Conservation (phyloP, 2,797 vertebrate species). For the Petrocephalus schoutedeni region DNA sequence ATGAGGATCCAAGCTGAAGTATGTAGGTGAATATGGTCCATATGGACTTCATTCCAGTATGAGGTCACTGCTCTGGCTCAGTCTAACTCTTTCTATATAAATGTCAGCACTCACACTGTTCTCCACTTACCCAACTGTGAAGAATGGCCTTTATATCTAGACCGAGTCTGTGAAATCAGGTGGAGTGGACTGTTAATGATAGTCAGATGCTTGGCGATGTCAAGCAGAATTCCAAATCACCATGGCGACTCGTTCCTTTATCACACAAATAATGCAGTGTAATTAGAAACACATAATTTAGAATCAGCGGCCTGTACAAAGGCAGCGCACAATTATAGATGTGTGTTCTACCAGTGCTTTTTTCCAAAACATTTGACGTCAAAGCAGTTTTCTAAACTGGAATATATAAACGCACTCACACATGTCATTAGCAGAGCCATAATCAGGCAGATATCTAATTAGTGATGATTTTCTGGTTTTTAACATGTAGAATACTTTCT, state of each 20-base stretch:
- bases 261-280: conserved; percentile 16
- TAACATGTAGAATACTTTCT: neutral
- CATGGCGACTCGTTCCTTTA: conserved; percentile 6
- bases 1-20: neutral
- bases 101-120: neutral
- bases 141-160: neutral
- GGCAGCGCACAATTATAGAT: neutral
- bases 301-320: neutral
- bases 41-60: neutral
- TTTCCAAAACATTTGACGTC: neutral
- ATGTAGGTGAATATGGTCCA: neutral
- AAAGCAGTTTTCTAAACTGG: conserved; percentile 10
- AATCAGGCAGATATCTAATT: neutral
- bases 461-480: neutral
- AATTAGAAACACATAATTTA: conserved; percentile 17
- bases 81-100: conserved; percentile 9
- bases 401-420: neutral
- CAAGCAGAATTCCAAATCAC: conserved; percentile 4
- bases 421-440: neutral
- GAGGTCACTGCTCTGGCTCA: conserved; percentile 20
- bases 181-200: conserved; percentile 19
- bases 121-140: conserved; percentile 6
- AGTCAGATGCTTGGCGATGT: conserved; percentile 12
- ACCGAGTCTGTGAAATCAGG: conserved; percentile 9
- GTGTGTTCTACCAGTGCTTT: neutral